Conservation (phyloP, 2,797 vertebrate species). For the Poeciliopsis turneri region DNA sequence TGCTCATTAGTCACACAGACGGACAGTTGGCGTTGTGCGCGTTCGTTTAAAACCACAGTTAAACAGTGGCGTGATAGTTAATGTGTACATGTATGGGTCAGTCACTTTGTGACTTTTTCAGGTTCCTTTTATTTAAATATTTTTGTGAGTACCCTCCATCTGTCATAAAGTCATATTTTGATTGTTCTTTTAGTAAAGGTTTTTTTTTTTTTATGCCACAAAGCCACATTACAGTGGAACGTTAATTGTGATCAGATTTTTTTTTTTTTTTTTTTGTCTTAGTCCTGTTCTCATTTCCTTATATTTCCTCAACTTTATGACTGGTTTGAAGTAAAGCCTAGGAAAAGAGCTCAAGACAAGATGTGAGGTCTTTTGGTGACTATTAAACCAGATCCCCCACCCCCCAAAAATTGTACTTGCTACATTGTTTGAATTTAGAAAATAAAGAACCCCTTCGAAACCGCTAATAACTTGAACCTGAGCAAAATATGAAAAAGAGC, state of each 20-base stretch:
- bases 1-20: slow-evolving; percentile 71
- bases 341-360: background rate
- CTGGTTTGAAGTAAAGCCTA: background rate
- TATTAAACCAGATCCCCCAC: background rate
- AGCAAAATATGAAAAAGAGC: background rate
- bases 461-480: background rate
- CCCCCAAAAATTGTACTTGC: background rate
- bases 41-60: background rate
- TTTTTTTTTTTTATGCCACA: background rate
- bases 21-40: slow-evolving; percentile 64
- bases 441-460: background rate
- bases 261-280: background rate
- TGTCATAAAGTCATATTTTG: background rate
- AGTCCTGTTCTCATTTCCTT: background rate
- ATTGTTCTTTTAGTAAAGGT: background rate
- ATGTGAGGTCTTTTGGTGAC: background rate
- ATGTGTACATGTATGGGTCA: background rate
- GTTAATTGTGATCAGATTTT: background rate
- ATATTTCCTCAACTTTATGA: background rate
- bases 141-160: background rate
- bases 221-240: background rate
- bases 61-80: background rate
- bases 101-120: background rate
- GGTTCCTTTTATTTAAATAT: background rate
- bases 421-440: background rate